These are phyloP conservation scores for Enteromius unitaeniatus DNA, from an alignment of 2,797 vertebrate species.

Conservation along the genomic window DNA sequence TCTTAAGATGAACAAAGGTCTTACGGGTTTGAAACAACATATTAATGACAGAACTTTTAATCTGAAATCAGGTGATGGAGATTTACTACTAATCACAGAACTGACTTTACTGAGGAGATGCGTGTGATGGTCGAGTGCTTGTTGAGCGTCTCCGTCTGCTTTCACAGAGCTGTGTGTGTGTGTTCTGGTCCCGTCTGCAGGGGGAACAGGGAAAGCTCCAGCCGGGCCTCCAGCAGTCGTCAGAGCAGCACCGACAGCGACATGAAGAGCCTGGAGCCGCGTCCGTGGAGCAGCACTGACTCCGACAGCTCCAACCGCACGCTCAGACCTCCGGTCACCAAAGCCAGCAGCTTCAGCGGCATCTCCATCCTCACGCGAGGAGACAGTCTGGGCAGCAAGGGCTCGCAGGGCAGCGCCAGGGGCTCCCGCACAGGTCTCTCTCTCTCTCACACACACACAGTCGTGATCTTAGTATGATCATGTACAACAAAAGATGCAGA, in stretches of 20 bases:
- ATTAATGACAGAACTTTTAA: too few relatives aligned
- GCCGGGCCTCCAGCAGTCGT: constrained; percentile 90
- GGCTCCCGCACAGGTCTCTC: constrained; percentile 75
- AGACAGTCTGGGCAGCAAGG: constrained; percentile 94
- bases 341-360: constrained; percentile 99
- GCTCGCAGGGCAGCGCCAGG: constrained; percentile 81
- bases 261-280: constrained; percentile 94
- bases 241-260: constrained; percentile 99
- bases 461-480: not conserved
- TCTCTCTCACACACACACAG: too few relatives aligned
- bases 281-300: constrained; percentile 99
- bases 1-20: too few relatives aligned
- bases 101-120: not conserved
- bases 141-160: constrained; percentile 33
- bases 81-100: too few relatives aligned
- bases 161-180: constrained; percentile 44
- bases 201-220: constrained; percentile 90
- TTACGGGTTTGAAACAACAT: too few relatives aligned
- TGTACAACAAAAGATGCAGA: not conserved
- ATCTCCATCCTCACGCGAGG: constrained; percentile 97
- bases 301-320: constrained; percentile 92
- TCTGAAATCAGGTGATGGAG: too few relatives aligned
- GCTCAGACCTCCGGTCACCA: constrained; percentile 93
- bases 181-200: constrained; percentile 69
- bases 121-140: not conserved